A percentile compares a stretch with the other conserved stretches of the same genome.
phyloP scores from a whole-genome alignment of 1,140 invertebrate genomes.

The Archegozetes longisetosus region DNA sequence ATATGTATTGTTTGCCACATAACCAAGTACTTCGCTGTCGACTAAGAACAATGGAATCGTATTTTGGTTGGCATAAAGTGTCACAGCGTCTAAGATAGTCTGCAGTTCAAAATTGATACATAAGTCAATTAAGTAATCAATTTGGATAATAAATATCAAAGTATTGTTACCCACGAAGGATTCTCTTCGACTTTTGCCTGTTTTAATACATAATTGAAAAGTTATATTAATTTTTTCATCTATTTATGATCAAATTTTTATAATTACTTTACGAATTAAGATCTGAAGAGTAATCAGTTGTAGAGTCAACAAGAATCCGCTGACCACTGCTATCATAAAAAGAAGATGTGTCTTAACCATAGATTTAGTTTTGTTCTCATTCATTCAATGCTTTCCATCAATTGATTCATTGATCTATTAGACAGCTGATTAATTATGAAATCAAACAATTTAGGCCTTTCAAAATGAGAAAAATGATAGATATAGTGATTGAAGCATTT shows the following conservation, averaged over 20 bases:
- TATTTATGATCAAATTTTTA: background rate
- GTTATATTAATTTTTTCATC: background rate
- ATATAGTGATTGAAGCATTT: too few relatives aligned
- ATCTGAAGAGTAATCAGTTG: slow-evolving; percentile 15
- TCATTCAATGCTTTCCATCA: too few relatives aligned
- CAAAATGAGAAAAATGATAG: too few relatives aligned
- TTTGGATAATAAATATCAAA: background rate
- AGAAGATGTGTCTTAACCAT: slow-evolving; percentile 15
- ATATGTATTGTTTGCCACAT: slow-evolving; percentile 10
- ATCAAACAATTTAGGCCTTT: too few relatives aligned
- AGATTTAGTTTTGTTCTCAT: too few relatives aligned
- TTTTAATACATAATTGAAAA: background rate
- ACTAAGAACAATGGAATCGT: slow-evolving; percentile 20
- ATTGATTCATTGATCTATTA: too few relatives aligned
- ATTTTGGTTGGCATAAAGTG: background rate
- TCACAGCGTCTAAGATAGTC: slow-evolving; percentile 8
- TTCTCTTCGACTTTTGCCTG: slow-evolving; percentile 8
- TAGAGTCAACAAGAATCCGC: slow-evolving; percentile 14
- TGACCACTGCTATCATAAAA: slow-evolving; percentile 3
- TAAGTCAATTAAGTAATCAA: background rate
- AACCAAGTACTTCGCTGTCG: slow-evolving; percentile 16
- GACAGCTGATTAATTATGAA: too few relatives aligned
- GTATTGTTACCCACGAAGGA: slow-evolving; percentile 11
- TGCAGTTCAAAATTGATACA: background rate
- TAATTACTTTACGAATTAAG: background rate